These are phyloP conservation scores for Adelognathus sp. DNA, from an alignment of 2,888 invertebrate genomes.

Conservation along the genomic window DNA sequence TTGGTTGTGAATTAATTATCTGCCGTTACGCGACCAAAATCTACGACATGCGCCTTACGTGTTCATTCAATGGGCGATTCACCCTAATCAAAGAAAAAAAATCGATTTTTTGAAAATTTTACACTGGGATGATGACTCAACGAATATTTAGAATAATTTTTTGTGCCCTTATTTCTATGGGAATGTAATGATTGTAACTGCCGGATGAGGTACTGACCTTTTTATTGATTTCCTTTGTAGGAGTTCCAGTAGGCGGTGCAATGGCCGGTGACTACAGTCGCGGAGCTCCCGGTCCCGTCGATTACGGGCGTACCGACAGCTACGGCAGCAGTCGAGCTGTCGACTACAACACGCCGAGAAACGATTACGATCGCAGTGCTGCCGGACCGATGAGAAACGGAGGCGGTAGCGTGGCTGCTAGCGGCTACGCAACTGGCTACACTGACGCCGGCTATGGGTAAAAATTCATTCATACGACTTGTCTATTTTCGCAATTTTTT, in stretches of 20 bases:
- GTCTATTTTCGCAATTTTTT: neutral
- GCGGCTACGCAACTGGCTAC: conserved; percentile 78
- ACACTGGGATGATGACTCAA: too few relatives aligned
- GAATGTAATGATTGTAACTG: too few relatives aligned
- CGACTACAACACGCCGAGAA: conserved; percentile 76
- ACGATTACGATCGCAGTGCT: conserved; percentile 77
- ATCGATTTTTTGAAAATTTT: too few relatives aligned
- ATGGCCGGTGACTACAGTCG: conserved; percentile 78
- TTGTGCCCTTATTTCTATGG: too few relatives aligned
- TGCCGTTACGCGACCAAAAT: too few relatives aligned
- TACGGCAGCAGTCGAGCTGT: conserved; percentile 77
- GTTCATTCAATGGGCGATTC: too few relatives aligned
- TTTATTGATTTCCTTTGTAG: neutral
- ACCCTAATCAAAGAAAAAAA: too few relatives aligned
- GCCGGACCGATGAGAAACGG: conserved; percentile 80
- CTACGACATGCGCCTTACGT: too few relatives aligned
- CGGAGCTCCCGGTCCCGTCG: conserved; percentile 77
- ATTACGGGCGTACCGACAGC: conserved; percentile 79
- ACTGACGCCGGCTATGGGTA: conserved; percentile 77
- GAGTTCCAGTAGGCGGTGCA: conserved; percentile 71
- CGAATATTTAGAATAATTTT: too few relatives aligned
- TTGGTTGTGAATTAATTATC: too few relatives aligned
- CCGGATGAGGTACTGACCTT: too few relatives aligned
- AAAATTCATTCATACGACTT: conserved; percentile 39
- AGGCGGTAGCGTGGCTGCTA: conserved; percentile 71